Evolutionary conservation across 2,888 invertebrate genomes (phyloP), one percentile per base, ranked within the genome.

Genomic region (Dichetophora obliterata): DNA sequence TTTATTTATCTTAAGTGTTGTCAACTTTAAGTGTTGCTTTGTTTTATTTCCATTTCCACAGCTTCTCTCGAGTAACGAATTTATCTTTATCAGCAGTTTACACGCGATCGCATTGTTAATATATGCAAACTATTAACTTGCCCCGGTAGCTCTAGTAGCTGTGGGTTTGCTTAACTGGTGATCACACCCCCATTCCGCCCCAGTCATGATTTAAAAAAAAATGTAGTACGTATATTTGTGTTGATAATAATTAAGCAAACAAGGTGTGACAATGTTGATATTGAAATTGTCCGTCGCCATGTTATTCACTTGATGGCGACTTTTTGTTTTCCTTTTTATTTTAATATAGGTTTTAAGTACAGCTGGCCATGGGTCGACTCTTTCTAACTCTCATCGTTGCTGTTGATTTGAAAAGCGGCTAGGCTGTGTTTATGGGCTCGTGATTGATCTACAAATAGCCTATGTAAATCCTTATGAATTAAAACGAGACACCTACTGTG

Each of bases 211-310:
- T 43, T 43, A 11, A 3, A 43, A 43, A 11, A 3, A 43, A 43
- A 43, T 37, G 8, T 37, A 4, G 34, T 34, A n/a, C 8, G n/a
- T 34, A 9, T 37, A 24, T 48, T 43, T 34, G 70, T 54, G 37
- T 71, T 37, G 63, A 63, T 65, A 31, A 69, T 43, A 72, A 76
- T 31, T 54, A 54, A 66, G 76, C 72, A 76, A 76, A 76, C 72
- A 76, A 73, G 76, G 76, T 76, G 76, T 73, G 76, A 76, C 72
- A 76, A 72, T 72, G 76, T 76, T 65, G 72, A 76, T 76, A 76
- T 68, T 71, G 57, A 72, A 50, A 66, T 72, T 54, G 54, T n/a
- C 19, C 54, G 3, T 54, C 54, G 9, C 22, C 19, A 19, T 54
- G 6, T 19, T 54, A 6, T 19, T 54, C 54, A 22, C 22, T 54